Conservation (phyloP, 2,113 vertebrate species). For the Channa maculata region DNA sequence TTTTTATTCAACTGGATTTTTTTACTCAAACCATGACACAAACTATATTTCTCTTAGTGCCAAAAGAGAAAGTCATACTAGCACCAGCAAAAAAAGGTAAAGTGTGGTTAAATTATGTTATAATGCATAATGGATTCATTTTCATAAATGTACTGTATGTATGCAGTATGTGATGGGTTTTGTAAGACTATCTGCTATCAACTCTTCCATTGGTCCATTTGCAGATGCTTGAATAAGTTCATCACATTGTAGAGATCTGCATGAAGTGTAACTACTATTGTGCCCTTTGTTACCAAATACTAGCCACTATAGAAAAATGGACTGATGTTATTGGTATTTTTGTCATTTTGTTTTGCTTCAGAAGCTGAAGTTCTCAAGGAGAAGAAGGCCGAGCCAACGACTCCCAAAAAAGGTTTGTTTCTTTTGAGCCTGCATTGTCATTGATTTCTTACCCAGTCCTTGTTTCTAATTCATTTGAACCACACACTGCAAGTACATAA, state of each 20-base stretch:
- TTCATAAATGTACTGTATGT: not conserved
- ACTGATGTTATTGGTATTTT: no score
- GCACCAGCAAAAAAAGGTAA: constrained; percentile 59
- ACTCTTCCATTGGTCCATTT: not conserved
- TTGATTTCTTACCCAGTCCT: not conserved
- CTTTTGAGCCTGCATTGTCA: not conserved
- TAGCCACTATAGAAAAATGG: no score
- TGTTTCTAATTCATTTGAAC: not conserved
- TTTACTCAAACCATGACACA: not conserved
- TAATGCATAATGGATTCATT: not conserved
- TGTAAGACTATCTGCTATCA: not conserved
- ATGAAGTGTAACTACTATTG: no score
- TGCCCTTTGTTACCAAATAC: not conserved
- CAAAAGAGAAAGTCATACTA: constrained; percentile 64
- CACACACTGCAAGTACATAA: rapidly evolving
- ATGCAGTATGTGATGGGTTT: not conserved
- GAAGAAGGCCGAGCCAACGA: constrained; percentile 47
- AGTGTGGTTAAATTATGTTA: not conserved
- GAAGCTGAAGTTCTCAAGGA: constrained; percentile 48
- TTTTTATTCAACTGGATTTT: not conserved
- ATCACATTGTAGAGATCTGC: not conserved
- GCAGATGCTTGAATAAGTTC: not conserved
- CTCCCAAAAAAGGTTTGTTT: constrained; percentile 55
- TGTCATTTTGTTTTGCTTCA: constrained; percentile 4
- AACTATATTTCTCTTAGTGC: constrained; percentile 12